Percentiles rank a stretch among this genome's conserved stretches.
phyloP scores from a whole-genome alignment of 2,888 invertebrate genomes.

The Scaptomyza tumidula region DNA sequence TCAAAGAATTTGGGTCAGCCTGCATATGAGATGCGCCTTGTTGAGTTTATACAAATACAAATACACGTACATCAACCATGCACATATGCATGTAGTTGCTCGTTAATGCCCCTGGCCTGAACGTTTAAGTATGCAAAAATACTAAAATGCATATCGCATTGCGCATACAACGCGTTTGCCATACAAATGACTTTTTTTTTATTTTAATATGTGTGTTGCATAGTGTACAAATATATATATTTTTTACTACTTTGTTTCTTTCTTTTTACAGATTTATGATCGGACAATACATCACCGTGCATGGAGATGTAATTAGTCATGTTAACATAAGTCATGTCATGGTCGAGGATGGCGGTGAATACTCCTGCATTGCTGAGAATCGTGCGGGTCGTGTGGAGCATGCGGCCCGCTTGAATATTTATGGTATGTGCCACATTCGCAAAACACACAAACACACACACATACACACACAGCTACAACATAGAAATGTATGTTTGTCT shows the following conservation, averaged over 20 bases:
- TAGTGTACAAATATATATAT: conserved; percentile 3
- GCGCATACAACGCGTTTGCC: conserved; percentile 56
- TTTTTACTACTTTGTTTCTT: not conserved
- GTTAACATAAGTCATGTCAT: conserved; percentile 92
- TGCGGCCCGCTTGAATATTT: conserved; percentile 91
- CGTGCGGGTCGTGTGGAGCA: conserved; percentile 90
- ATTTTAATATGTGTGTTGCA: conserved; percentile 57
- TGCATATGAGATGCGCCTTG: conserved; percentile 68
- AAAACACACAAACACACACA: conserved; percentile 13
- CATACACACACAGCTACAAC: conserved; percentile 9
- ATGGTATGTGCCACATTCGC: conserved; percentile 87
- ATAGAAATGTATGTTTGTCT: conserved; percentile 12
- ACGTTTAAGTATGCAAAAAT: conserved; percentile 62
- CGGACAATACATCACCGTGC: conserved; percentile 90
- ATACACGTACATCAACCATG: conserved; percentile 6
- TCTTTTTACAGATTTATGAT: conserved; percentile 88
- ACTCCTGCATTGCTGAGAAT: conserved; percentile 91
- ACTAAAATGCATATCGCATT: conserved; percentile 62
- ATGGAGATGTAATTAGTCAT: conserved; percentile 93
- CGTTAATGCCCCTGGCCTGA: conserved; percentile 57
- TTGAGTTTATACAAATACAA: conserved; percentile 34
- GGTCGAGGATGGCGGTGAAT: conserved; percentile 92
- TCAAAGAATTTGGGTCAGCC: conserved; percentile 74
- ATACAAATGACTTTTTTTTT: conserved; percentile 46
- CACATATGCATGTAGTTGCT: conserved; percentile 40